A percentile compares a stretch with the other conserved stretches of the same genome.
Conservation (phyloP, 2,888 invertebrate species). For the Adineta ricciae region DNA sequence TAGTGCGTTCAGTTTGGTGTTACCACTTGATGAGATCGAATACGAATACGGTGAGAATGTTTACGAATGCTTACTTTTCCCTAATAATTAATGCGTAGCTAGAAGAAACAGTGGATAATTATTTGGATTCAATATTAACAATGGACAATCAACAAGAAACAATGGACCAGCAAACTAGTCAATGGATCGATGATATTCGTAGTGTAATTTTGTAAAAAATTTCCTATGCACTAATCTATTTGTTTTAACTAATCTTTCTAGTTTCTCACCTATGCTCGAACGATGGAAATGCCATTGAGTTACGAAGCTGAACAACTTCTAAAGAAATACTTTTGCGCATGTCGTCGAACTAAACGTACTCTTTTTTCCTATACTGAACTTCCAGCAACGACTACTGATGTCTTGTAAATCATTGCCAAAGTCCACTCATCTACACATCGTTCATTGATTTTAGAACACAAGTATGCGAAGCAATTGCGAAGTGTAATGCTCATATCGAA, state of each 20-base stretch:
- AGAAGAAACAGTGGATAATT: background rate
- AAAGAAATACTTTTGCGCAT: constrained; percentile 16
- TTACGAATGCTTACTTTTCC: no score
- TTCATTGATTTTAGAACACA: background rate
- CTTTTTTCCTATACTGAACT: background rate
- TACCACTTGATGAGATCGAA: constrained; percentile 11
- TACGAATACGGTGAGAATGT: background rate
- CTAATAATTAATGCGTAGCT: background rate
- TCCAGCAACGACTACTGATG: background rate
- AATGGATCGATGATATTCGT: constrained; percentile 9
- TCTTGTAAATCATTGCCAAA: background rate
- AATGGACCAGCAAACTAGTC: background rate
- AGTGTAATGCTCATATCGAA: constrained; percentile 4
- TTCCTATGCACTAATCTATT: no score
- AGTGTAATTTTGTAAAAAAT: background rate
- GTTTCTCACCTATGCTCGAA: background rate
- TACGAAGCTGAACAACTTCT: background rate
- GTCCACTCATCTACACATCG: no score
- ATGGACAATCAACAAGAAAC: background rate
- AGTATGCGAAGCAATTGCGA: background rate
- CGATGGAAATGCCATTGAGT: background rate
- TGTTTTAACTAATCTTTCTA: background rate
- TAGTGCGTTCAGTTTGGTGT: constrained; percentile 1
- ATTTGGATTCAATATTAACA: constrained; percentile 14
- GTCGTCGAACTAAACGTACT: constrained; percentile 4